Evolutionary conservation across 2,797 vertebrate species (phyloP), one percentile per base, ranked within the genome.

Genomic region (Siniperca obscura): DNA sequence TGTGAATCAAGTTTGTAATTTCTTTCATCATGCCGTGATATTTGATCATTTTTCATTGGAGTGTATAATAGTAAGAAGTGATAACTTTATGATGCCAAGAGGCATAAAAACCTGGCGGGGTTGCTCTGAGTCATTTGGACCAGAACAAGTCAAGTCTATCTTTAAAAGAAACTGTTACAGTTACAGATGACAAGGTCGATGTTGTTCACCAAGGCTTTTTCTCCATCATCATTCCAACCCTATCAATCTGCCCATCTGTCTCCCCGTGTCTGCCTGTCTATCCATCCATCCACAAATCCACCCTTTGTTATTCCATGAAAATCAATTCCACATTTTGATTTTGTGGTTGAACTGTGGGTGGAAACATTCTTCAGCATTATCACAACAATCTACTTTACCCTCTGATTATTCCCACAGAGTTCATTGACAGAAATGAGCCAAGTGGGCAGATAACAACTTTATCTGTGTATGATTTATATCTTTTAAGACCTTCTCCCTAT

Each of bases 321-420:
- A 84, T 70, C 53, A 70, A 57, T 42, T 78, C 70, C 76, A 82
- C 34, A 65, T 81, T 85, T 73, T 75, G 40, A 88, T 75, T 50
- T 27, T 56, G 80, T 82, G 59, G 76, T 66, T 38, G 40, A 77
- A 50, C n/a, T 61, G 72, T 44, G 71, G 76, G 50, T 75, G 61
- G 79, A 84, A 83, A 79, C 67, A 36, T 89, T 78, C 27, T 80
- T 76, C 70, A 52, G 34, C 48, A 73, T 80, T 82, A 86, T 86
- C 74, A 57, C 53, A 30, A 70, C 53, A 72, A 78, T 77, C 74
- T 53, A 21, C 17, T 66, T 83, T 38, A 1, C 56, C 48, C 44
- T 74, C 66, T 66, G 77, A 85, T 88, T 83, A 77, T 78, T 85
- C 73, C 71, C 42, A 56, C 42, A 25, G 22, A 84, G 44, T 83